Percentiles rank a stretch among this genome's conserved stretches.
These are phyloP conservation scores for Indicator maculatus DNA, from an alignment of 2,113 vertebrate genomes.

Conservation along the genomic window DNA sequence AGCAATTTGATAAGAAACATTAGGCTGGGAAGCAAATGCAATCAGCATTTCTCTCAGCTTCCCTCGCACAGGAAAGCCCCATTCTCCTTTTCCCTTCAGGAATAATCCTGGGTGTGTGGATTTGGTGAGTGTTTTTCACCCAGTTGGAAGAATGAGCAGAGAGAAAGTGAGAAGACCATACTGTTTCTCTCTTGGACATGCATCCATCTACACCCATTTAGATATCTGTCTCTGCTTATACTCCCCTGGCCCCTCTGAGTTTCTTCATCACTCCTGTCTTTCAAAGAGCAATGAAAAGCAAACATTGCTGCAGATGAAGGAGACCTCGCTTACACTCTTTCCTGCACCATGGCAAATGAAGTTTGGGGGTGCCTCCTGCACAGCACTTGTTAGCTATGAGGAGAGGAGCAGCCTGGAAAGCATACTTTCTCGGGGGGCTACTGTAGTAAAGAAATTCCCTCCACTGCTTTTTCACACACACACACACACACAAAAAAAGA, in stretches of 20 bases:
- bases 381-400: rapidly evolving
- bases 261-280: neutral
- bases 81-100: neutral
- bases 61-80: neutral
- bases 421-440: neutral
- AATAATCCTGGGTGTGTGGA: neutral
- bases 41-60: neutral
- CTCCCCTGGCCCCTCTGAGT: neutral
- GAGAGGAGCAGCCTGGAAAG: neutral
- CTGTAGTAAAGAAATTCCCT: neutral
- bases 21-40: neutral
- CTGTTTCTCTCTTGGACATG: neutral
- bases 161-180: neutral
- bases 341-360: neutral
- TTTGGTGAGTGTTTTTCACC: neutral
- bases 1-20: neutral
- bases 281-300: neutral
- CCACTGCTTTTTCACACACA: neutral
- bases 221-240: neutral
- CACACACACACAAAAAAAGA: neutral
- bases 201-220: neutral
- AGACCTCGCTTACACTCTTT: neutral
- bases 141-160: neutral
- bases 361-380: neutral
- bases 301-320: neutral